These are phyloP conservation scores for Liodrosophila aerea DNA, from an alignment of 2,888 invertebrate genomes.

Conservation along the genomic window DNA sequence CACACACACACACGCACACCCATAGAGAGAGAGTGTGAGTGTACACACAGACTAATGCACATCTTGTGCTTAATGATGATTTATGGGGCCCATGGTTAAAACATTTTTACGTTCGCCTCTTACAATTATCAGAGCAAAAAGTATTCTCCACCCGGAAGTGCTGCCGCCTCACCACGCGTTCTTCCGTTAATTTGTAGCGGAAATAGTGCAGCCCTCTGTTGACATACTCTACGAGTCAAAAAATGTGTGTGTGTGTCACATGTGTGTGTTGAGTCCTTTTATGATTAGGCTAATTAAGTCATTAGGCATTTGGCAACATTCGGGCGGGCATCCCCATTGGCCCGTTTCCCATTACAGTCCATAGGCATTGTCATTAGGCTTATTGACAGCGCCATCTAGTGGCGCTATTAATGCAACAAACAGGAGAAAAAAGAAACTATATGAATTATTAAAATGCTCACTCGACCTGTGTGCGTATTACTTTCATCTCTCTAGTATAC, in stretches of 20 bases:
- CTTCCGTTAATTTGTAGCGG: conserved; percentile 39
- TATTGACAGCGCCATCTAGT: conserved; percentile 49
- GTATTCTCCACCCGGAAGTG: conserved; percentile 17
- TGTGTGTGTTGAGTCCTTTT: conserved; percentile 36
- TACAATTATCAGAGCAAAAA: conserved; percentile 56
- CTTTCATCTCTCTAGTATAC: conserved; percentile 55
- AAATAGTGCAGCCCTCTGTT: conserved; percentile 57
- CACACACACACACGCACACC: conserved; percentile 29
- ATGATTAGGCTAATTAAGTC: conserved; percentile 74
- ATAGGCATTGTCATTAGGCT: conserved; percentile 45
- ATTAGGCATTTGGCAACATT: conserved; percentile 67
- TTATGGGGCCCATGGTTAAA: conserved; percentile 66
- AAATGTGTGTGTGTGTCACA: conserved; percentile 22
- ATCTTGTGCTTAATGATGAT: conserved; percentile 73
- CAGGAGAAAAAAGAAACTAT: conserved; percentile 52
- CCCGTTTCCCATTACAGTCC: too few species aligned
- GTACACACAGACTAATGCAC: conserved; percentile 32
- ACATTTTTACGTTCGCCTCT: conserved; percentile 65
- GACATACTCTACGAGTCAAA: conserved; percentile 38
- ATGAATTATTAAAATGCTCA: conserved; percentile 68
- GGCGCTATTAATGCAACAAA: conserved; percentile 49
- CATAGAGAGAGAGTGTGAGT: neutral
- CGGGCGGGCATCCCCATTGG: too few species aligned
- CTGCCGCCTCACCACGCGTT: neutral
- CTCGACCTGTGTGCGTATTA: conserved; percentile 23